Evolutionary conservation across 1,140 invertebrate genomes (phyloP), one percentile per base, ranked within the genome.

Genomic region (Papilio glaucus): DNA sequence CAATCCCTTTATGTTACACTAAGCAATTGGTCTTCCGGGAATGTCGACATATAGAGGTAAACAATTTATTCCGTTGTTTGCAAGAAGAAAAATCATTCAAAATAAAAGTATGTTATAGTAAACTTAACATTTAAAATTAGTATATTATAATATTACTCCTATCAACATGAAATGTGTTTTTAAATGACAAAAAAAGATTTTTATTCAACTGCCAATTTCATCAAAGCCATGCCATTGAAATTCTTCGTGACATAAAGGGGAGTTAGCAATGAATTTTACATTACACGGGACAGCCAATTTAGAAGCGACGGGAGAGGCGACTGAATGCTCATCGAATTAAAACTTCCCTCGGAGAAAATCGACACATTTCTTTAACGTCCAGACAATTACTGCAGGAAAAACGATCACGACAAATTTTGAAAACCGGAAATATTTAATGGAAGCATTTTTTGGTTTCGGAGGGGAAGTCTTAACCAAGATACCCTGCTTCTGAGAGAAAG

Each of bases 251-350:
- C 24, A 37, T 61, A 61, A 61, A 61, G 60, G 12, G 15, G n/a
- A 26, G 13, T n/a, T 24, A 18, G 8, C 21, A 7, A 53, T 61
- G 60, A 61, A 61, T 61, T 61, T 61, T 61, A 61, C 29, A 61
- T 61, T 37, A 33, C 13, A 61, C 49, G 60, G 33, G 26, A 9
- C 60, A 61, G 29, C 29, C 60, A 61, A 61, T 61, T 61, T 61
- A 10, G 26, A 61, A 61, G 57, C 26, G 57, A 61, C 26, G 18
- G 49, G 39, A 24, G 12, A 61, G 60, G 29, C 57, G 57, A 61
- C 60, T 37, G 60, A 61, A 61, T 61, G 29, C 60, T 61, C 60
- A 61, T 61, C 60, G 60, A 61, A 61, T 61, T 61, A 61, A 26
- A 61, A 61, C 26, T 61, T 29, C 24, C 8, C 9, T 18, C 6